Conservation (phyloP, 2,888 invertebrate genomes). For the Cataglyphis rosenhaueri region DNA sequence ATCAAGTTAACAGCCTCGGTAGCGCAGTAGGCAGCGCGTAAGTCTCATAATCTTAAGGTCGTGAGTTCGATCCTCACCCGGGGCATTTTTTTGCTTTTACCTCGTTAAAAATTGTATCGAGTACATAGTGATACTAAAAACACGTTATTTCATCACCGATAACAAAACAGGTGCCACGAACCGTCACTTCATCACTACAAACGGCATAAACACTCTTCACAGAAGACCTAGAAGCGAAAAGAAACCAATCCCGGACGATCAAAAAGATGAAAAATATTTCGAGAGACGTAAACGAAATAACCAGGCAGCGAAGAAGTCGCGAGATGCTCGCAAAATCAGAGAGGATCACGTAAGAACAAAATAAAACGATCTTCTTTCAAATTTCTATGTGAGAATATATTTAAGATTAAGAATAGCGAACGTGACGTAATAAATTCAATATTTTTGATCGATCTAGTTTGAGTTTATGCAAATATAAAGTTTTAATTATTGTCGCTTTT, state of each 20-base stretch:
- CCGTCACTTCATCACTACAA: slow-evolving; percentile 70
- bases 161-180: slow-evolving; percentile 57
- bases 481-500: neutral
- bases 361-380: neutral
- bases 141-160: neutral
- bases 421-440: neutral
- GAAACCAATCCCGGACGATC: slow-evolving; percentile 93
- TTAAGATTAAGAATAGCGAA: neutral
- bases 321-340: slow-evolving; percentile 94
- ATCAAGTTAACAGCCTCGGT: slow-evolving; percentile 72
- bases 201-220: slow-evolving; percentile 66
- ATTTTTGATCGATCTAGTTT: neutral
- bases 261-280: slow-evolving; percentile 96
- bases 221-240: slow-evolving; percentile 92
- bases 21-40: slow-evolving; percentile 84
- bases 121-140: neutral
- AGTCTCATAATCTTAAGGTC: slow-evolving; percentile 89
- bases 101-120: neutral
- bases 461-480: neutral
- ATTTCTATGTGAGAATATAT: neutral
- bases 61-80: slow-evolving; percentile 98
- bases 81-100: slow-evolving; percentile 87
- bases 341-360: slow-evolving; percentile 91
- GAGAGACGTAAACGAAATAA: slow-evolving; percentile 95
- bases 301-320: slow-evolving; percentile 96